A percentile compares a stretch with the other conserved stretches of the same genome.
phyloP scores from a whole-genome alignment of 2,113 vertebrate species.

The Diphyllodes magnificus region DNA sequence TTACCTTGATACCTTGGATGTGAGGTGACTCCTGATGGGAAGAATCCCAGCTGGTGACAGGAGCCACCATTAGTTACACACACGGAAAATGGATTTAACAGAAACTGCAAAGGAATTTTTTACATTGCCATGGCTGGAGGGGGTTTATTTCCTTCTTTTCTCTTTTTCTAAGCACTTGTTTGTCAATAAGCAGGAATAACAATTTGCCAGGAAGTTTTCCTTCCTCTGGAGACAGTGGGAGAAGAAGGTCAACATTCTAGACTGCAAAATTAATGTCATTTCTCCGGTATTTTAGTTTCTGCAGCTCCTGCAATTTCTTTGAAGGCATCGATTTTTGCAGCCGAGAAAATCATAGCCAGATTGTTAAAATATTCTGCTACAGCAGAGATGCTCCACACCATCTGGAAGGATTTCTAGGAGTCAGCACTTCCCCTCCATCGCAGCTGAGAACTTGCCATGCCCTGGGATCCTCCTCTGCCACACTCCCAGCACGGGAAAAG shows the following conservation, averaged over 20 bases:
- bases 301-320: constrained; percentile 63
- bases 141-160: neutral
- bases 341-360: constrained; percentile 61
- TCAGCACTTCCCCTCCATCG: constrained; percentile 57
- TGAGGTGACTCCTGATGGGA: neutral
- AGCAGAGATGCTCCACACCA: constrained; percentile 59
- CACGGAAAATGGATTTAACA: neutral
- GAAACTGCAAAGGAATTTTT: neutral
- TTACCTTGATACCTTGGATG: neutral
- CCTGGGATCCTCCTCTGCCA: neutral
- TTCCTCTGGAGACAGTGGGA: neutral
- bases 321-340: constrained; percentile 36
- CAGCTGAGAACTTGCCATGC: constrained; percentile 35
- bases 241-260: constrained; percentile 23
- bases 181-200: neutral
- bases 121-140: neutral
- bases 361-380: constrained; percentile 76
- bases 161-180: neutral
- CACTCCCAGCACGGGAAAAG: neutral
- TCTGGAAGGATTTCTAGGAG: constrained; percentile 70
- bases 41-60: neutral
- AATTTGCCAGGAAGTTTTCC: neutral
- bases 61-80: neutral
- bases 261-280: constrained; percentile 47
- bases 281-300: constrained; percentile 38